Conservation (phyloP, 2,113 vertebrate species). For the Nyctereutes procyonoides region DNA sequence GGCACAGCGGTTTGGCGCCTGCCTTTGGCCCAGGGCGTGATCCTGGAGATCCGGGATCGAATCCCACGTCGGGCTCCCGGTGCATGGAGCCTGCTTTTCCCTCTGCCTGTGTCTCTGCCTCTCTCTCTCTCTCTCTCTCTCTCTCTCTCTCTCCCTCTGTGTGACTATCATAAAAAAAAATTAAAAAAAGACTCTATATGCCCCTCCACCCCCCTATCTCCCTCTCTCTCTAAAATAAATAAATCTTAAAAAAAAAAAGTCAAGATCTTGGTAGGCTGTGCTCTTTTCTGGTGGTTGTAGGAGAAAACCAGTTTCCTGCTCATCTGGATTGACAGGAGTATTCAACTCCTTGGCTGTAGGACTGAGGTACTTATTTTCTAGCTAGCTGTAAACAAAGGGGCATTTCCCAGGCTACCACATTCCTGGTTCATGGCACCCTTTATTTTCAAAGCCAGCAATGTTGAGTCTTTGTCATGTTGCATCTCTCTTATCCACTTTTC, state of each 20-base stretch:
- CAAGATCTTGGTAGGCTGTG: background rate
- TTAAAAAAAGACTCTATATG: background rate
- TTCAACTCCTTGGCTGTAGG: background rate
- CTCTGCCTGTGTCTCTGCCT: too few species aligned
- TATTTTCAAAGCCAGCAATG: background rate
- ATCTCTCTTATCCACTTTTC: background rate
- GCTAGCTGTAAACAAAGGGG: background rate
- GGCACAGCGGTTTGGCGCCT: too few species aligned
- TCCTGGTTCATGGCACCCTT: background rate
- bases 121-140: too few species aligned
- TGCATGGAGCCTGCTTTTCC: too few species aligned
- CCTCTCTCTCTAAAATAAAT: background rate
- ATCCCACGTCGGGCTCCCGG: too few species aligned
- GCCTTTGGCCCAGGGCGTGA: too few species aligned
- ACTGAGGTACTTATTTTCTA: background rate
- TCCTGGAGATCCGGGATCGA: too few species aligned
- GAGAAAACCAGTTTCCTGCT: background rate
- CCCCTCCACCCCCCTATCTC: background rate
- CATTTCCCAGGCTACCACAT: background rate
- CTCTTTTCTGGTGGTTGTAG: background rate
- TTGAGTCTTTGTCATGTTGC: background rate
- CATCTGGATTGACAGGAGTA: background rate
- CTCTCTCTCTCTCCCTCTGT: too few species aligned
- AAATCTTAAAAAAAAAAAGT: background rate
- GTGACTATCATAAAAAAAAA: too few species aligned